These are phyloP conservation scores for Eristalinus sepulchralis DNA, from an alignment of 2,888 invertebrate species.

Conservation along the genomic window DNA sequence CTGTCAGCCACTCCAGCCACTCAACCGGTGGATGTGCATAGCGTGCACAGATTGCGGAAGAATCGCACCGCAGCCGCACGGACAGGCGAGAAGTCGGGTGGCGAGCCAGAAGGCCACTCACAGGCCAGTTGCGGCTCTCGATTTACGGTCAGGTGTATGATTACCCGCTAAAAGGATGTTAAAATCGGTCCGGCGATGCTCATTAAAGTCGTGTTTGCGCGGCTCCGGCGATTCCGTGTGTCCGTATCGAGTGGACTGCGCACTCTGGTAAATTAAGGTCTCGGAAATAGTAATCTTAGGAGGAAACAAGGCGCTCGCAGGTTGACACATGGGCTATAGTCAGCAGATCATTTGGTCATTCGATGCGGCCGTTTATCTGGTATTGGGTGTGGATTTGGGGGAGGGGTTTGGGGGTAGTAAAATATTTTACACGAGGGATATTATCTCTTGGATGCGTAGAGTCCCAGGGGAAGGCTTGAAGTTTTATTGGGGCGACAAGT, in stretches of 20 bases:
- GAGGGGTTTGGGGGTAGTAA: not conserved
- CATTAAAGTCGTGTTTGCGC: constrained; percentile 68
- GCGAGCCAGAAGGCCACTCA: not conserved
- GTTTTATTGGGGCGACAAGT: not conserved
- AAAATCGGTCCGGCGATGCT: constrained; percentile 63
- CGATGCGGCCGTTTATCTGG: constrained; percentile 36
- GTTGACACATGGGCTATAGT: constrained; percentile 52
- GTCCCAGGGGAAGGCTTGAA: not conserved
- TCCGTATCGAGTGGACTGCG: constrained; percentile 41
- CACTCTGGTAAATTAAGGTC: constrained; percentile 48
- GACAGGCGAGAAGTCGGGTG: not conserved
- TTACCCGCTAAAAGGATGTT: constrained; percentile 71
- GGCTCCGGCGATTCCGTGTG: constrained; percentile 26
- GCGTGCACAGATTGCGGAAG: constrained; percentile 61
- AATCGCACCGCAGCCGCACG: not conserved
- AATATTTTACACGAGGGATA: constrained; percentile 2
- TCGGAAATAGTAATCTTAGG: constrained; percentile 53
- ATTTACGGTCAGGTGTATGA: constrained; percentile 70
- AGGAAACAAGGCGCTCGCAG: constrained; percentile 49
- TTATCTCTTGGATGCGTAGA: not conserved
- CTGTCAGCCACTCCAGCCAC: not conserved
- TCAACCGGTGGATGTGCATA: not conserved
- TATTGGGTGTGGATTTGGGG: too few species aligned
- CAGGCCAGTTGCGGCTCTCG: constrained; percentile 23
- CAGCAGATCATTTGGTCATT: constrained; percentile 57